A percentile compares a stretch with the other conserved stretches of the same genome.
phyloP scores from a whole-genome alignment of 2,797 vertebrate genomes.

The Odontamblyopus rebecca region DNA sequence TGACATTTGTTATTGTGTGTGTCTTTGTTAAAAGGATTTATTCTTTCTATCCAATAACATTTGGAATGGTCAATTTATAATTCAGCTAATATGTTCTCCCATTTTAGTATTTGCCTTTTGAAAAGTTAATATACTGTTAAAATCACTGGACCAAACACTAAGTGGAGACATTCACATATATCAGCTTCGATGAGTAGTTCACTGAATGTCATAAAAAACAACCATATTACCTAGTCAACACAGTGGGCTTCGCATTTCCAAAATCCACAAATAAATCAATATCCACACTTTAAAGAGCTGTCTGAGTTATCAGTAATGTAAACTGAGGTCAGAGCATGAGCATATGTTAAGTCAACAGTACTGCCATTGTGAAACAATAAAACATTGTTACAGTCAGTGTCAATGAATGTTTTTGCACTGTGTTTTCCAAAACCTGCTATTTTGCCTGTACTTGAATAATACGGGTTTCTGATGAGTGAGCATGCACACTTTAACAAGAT shows the following conservation, averaged over 20 bases:
- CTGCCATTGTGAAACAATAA: slow-evolving; percentile 77
- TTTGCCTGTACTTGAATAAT: neutral
- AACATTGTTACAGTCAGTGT: slow-evolving; percentile 41
- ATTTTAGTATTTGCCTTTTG: slow-evolving; percentile 35
- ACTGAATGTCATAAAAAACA: slow-evolving; percentile 65
- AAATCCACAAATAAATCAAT: slow-evolving; percentile 34
- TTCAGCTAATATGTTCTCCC: slow-evolving; percentile 27
- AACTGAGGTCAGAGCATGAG: slow-evolving; percentile 66
- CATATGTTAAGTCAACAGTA: slow-evolving; percentile 69
- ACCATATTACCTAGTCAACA: slow-evolving; percentile 34
- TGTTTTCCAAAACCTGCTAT: neutral
- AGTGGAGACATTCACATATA: slow-evolving; percentile 57
- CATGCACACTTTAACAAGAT: neutral
- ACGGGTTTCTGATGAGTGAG: neutral
- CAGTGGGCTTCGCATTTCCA: slow-evolving; percentile 38
- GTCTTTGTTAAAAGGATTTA: slow-evolving; percentile 33
- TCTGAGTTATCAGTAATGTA: slow-evolving; percentile 52
- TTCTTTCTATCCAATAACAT: slow-evolving; percentile 15
- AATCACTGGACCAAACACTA: slow-evolving; percentile 57
- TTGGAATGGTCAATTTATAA: slow-evolving; percentile 18
- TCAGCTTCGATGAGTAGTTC: slow-evolving; percentile 49
- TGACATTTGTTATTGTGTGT: slow-evolving; percentile 32
- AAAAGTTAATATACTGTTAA: slow-evolving; percentile 35
- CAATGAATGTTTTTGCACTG: slow-evolving; percentile 6
- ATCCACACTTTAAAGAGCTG: slow-evolving; percentile 52